Conservation (phyloP, 2,888 invertebrate species). For the Byasa hedistus region DNA sequence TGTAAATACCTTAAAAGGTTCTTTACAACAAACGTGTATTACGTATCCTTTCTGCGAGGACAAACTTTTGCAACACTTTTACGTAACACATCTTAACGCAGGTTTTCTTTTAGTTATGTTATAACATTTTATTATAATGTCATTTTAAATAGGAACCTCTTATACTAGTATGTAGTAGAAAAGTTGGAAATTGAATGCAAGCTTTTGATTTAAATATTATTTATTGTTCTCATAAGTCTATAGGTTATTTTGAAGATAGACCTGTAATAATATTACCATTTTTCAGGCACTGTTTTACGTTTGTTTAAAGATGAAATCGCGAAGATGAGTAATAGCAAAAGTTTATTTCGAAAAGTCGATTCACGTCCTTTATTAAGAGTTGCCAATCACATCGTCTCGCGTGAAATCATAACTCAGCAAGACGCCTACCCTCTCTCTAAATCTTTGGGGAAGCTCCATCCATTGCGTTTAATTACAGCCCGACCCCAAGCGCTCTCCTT, state of each 20-base stretch:
- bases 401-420: slow-evolving; percentile 78
- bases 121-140: too few species aligned
- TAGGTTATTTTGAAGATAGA: too few species aligned
- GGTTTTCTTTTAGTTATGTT: too few species aligned
- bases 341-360: slow-evolving; percentile 53
- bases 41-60: slow-evolving; percentile 20
- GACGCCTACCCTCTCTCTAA: slow-evolving; percentile 71
- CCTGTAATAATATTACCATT: too few species aligned
- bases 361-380: slow-evolving; percentile 62
- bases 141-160: too few species aligned
- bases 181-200: too few species aligned
- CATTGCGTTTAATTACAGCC: slow-evolving; percentile 78
- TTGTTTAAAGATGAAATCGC: not conserved
- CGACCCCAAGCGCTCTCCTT: slow-evolving; percentile 66
- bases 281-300: too few species aligned
- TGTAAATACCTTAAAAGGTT: slow-evolving; percentile 38
- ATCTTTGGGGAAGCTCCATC: slow-evolving; percentile 75
- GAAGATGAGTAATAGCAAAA: slow-evolving; percentile 18
- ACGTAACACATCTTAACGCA: not conserved
- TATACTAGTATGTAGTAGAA: too few species aligned
- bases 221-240: too few species aligned
- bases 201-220: too few species aligned
- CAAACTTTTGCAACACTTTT: slow-evolving; percentile 18
- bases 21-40: slow-evolving; percentile 31
- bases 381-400: slow-evolving; percentile 72